These are phyloP conservation scores for Drosophila mimetica DNA, from an alignment of 2,888 invertebrate genomes.

Conservation along the genomic window DNA sequence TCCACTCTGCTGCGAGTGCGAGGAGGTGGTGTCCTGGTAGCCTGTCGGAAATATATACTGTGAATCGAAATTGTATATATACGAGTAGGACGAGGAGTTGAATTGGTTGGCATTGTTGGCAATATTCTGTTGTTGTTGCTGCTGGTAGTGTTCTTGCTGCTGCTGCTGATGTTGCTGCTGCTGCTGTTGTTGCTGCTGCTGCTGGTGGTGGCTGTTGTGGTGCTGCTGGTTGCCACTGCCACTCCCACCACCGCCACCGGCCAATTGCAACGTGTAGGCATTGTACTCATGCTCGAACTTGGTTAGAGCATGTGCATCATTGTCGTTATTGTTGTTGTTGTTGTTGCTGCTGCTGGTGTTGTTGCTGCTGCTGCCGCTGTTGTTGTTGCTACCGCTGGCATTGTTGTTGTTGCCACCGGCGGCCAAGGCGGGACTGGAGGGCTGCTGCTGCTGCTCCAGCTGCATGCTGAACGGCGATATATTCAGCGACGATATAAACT, in stretches of 20 bases:
- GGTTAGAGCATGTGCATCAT: constrained; percentile 62
- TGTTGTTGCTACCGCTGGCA: constrained; percentile 34
- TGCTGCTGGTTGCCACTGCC: constrained; percentile 56
- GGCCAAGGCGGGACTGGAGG: constrained; percentile 85
- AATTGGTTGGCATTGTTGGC: constrained; percentile 83
- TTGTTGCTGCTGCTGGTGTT: constrained; percentile 57
- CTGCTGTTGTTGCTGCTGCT: constrained; percentile 68
- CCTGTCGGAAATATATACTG: constrained; percentile 85
- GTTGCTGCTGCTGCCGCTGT: constrained; percentile 30
- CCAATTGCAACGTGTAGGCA: constrained; percentile 78
- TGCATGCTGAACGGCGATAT: constrained; percentile 94
- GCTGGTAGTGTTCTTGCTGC: constrained; percentile 81
- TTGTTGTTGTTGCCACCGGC: constrained; percentile 63
- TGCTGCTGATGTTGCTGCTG: constrained; percentile 80
- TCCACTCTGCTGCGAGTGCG: constrained; percentile 84
- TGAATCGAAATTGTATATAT: constrained; percentile 86
- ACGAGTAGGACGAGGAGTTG: constrained; percentile 83
- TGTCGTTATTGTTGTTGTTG: constrained; percentile 71
- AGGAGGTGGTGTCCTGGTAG: constrained; percentile 84
- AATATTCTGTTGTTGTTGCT: constrained; percentile 83
- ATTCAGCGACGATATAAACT: constrained; percentile 95
- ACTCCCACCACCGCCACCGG: constrained; percentile 41
- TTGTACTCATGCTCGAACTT: constrained; percentile 76
- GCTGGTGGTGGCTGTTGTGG: constrained; percentile 77
- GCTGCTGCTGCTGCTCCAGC: constrained; percentile 86